Base-by-base conservation (phyloP, 2,797 vertebrate species). In the Passerculus sandwichensis region DNA sequence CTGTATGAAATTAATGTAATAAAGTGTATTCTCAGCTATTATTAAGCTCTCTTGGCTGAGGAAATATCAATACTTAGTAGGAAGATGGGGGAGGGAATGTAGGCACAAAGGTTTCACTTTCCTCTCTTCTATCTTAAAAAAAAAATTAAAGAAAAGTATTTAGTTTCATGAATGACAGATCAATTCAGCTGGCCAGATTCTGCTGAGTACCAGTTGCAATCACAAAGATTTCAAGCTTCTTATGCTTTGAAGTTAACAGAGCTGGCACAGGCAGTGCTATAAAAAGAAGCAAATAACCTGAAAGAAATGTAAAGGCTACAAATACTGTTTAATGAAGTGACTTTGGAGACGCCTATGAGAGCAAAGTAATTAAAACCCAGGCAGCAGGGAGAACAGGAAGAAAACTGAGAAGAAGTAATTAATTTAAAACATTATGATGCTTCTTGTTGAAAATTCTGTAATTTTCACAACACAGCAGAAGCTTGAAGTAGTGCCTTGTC, bases 311-410 rank as follows among this genome's bases (percentile, higher is more conserved):
- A 74, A 91, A 88, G 47, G 32, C 51, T 48, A 60, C 1, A 3
- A 75, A 50, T 22, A 57, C 29, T 5, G 0, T 77, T 70, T 94
- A 89, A 91, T 95, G 73, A 78, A 2, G 13, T 69, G 50, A 60
- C 77, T 95, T 96, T 38, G 50, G 86, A 96, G 81, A 93, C 3
- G 34, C 56, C 66, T 75, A 48, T 48, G 54, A 45, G 34, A 94
- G 62, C 40, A 51, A 94, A 90, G 71, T 81, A 94, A 93, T 96
- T 96, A 91, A 89, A 97, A 70, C 36, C 48, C 88, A 76, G 69
- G 82, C 29, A 54, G 50, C 32, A 36, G 27, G 54, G 90, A 94
- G 73, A 84, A 61, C 40, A n/a, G 66, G 57, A 94, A 87, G 81
- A 93, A 96, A 95, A 73, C 38, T 17, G 23, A 81, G 93, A 51